Conservation (phyloP, 2,113 vertebrate genomes). For the Rhineura floridana region DNA sequence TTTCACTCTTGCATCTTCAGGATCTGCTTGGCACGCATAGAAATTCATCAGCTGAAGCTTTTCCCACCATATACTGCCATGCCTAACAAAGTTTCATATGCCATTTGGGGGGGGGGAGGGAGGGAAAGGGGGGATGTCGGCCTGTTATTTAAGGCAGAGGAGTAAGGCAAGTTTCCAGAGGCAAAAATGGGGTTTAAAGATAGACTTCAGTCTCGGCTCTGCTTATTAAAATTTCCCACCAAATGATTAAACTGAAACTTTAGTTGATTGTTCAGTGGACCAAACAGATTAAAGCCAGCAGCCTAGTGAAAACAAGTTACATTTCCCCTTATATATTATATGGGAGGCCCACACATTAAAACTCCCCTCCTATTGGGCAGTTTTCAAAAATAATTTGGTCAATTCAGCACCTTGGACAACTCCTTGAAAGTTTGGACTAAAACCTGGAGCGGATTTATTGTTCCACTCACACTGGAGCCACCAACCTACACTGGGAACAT, state of each 20-base stretch:
- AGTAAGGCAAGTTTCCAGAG: not conserved
- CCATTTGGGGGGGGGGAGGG: too few species aligned
- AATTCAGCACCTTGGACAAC: too few species aligned
- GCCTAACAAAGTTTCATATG: not conserved
- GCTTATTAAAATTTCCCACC: slow-evolving; percentile 5
- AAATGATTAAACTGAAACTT: not conserved
- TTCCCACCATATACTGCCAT: not conserved
- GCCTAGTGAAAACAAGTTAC: not conserved
- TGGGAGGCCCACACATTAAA: not conserved
- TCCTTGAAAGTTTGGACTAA: too few species aligned
- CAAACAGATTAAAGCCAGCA: not conserved
- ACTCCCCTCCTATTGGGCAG: not conserved
- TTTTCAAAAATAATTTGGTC: not conserved
- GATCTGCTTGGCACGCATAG: not conserved
- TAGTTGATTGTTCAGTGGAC: not conserved
- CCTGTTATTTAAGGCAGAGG: not conserved
- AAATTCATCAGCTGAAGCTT: not conserved
- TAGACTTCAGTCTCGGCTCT: not conserved
- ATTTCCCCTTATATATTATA: not conserved
- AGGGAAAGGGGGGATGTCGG: not conserved
- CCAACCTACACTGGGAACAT: too few species aligned
- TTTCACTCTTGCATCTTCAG: too few species aligned
- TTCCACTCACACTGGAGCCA: too few species aligned
- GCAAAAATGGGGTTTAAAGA: not conserved
- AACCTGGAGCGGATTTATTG: too few species aligned